Evolutionary conservation across 2,797 vertebrate species (phyloP), one percentile per base, ranked within the genome.

Genomic region (Sebastes nivosus): DNA sequence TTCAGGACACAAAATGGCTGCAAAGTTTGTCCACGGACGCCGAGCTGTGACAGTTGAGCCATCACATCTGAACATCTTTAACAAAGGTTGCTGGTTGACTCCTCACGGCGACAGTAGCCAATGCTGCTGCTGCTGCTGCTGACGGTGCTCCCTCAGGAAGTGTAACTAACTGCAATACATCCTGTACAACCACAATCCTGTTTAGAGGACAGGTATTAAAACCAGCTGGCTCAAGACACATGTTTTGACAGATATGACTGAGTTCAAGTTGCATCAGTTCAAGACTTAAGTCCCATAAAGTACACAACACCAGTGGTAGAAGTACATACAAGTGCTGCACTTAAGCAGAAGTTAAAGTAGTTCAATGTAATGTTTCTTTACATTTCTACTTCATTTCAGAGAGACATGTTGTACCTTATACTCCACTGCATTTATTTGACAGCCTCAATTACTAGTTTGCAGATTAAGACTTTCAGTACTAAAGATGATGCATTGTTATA

Each of bases 31-130:
- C 82, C 77, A 50, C 70, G 7, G 77, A 80, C 67, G 46, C 46
- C 4, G 60, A 75, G 74, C 67, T 59, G 77, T 87, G 84, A 81
- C 79, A 79, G 80, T 79, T 65, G 52, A 79, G 80, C 79, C 79
- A 59, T 94, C 89, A 81, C 82, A 86, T 85, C 70, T 72, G 82
- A 90, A n/a, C n/a, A n/a, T n/a, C n/a, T 90, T 90, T 84, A 74
- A 72, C 77, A 75, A 77, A 86, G 61, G 71, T 52, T 69, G 66
- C 76, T 46, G 30, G 61, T 68, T 36, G 75, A 80, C 54, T 80
- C 68, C 18, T 79, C 50, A 52, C 52, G 38, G 38, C 60, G 74
- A 78, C 84, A 74, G 73, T 54, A n/a, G 67, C 73, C 72, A 64
- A 30, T 32, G 57, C 80, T 34, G 75, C 79, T 61, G 61, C n/a